Base-by-base conservation (phyloP, 2,113 vertebrate genomes). In the Halcyon senegalensis region DNA sequence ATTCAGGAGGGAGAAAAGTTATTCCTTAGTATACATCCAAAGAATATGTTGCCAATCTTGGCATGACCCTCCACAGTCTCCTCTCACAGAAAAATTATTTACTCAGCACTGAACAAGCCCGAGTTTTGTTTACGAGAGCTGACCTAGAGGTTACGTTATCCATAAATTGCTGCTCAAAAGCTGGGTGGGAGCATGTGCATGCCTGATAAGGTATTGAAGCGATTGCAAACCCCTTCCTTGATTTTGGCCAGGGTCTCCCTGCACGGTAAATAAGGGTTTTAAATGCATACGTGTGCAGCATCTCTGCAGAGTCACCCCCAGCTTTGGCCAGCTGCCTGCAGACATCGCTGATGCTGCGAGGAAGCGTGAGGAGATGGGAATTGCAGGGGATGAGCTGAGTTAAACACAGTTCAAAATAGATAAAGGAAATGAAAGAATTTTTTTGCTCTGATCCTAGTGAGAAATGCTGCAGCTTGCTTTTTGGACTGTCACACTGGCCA, bases 241-340 rank as follows among this genome's bases (percentile, higher is more conserved):
- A 17, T 68, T 75, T 30, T 73, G 74, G 8, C 59, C 0, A 0
- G 46, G 53, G 48, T 80, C n/a, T 91, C 48, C 30, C 72, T 48
- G 67, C 25, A 27, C 3, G 3, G 33, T 9, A 69, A 48, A 41
- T 30, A 39, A 14, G 30, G 53, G n/a, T 4, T 76, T 86, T 77
- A 18, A 63, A 16, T 18, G 24, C 3, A 1, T 21, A 7, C 0
- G 1, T 1, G 9, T 13, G 66, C 67, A 59, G 31, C 14, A 4
- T 31, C 68, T 48, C 67, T 58, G 44, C 0, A 5, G 39, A 79
- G 63, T 24, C 4, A 2, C 85, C 83, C 79, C 25, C 74, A 60
- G 72, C 28, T 59, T 58, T 69, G 64, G 68, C 23, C 70, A 76
- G 33, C 58, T 53, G 78, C 82, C 70, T 69, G 68, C 67, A 60